These are phyloP conservation scores for Corythoichthys intestinalis DNA, from an alignment of 2,113 vertebrate genomes.

Conservation along the genomic window DNA sequence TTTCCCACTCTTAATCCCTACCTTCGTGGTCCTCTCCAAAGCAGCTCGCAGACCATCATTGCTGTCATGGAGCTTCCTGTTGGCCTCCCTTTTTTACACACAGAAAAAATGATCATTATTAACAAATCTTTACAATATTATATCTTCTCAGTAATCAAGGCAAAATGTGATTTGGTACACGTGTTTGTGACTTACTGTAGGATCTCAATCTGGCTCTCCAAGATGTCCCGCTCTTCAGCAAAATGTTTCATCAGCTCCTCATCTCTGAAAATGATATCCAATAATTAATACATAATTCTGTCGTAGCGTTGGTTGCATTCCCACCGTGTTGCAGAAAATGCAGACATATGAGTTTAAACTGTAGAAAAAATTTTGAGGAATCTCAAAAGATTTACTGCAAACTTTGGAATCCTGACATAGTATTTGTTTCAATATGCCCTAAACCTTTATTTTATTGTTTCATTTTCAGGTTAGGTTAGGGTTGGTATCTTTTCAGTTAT, in stretches of 20 bases:
- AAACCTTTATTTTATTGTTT: no score
- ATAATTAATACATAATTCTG: background rate
- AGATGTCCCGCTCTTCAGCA: slow-evolving; percentile 83
- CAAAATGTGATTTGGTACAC: background rate
- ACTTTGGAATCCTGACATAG: no score
- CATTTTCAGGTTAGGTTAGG: no score
- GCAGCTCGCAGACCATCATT: slow-evolving; percentile 55
- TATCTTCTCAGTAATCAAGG: background rate
- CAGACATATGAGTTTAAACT: no score
- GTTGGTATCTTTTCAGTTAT: no score
- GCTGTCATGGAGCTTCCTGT: slow-evolving; percentile 67
- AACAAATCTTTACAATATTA: background rate
- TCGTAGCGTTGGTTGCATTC: background rate
- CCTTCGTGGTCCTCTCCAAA: slow-evolving; percentile 49
- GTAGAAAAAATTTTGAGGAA: no score
- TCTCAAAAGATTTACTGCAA: no score
- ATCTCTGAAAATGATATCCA: slow-evolving; percentile 69
- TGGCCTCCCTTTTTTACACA: slow-evolving; percentile 49
- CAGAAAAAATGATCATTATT: slow-evolving; percentile 1
- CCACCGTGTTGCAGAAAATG: background rate
- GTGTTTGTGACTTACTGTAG: slow-evolving; percentile 82
- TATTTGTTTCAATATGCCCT: no score
- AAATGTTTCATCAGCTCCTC: slow-evolving; percentile 86
- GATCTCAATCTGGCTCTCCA: slow-evolving; percentile 91
- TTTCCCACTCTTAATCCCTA: background rate